Evolutionary conservation across 1,140 invertebrate genomes (phyloP), one percentile per base, ranked within the genome.

Genomic region (Zaprionus kolodkinae): DNA sequence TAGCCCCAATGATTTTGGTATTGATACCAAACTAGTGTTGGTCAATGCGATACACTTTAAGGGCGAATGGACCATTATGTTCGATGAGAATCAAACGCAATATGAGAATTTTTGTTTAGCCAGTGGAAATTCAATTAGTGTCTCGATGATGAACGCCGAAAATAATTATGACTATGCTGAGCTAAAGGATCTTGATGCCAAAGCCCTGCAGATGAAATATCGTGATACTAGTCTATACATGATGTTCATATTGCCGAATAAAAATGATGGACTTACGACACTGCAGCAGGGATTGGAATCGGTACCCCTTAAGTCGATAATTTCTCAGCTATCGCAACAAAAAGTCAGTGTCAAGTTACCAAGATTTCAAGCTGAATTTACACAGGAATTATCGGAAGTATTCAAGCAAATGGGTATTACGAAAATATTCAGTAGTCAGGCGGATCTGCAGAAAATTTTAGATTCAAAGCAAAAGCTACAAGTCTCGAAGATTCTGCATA

Each of bases 1-100:
- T n/a, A 79, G 92, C 21, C 63, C 92, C 75, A 94, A 92, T 78
- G 92, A 90, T 67, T 91, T 96, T 1, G 79, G 93, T 66, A 54
- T 77, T 2, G 71, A 93, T 25, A 95, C 94, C 79, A 94, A 92
- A 66, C 72, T 97, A 7, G 94, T 98, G 3, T 93, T 98, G 0
- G 93, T 97, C 9, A 98, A 97, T 93, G 97, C 96, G 9, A 94
- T 98, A 59, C 97, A 97, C 89, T 98, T 98, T 91, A 97, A 97
- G 93, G 96, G 93, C 11, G 59, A 68, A n/a, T 94, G 94, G 94
- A 38, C 76, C 21, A n/a, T 91, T 48, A 74, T 72, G 38, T 94
- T 94, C 74, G 68, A 93, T 30, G 30, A 64, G 27, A 55, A 70
- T 6, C 25, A 72, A 4, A 94, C 94, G 3, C 11, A 30, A 1